phyloP scores from a whole-genome alignment of 2,888 invertebrate species.

The Mesorhabditis belari region DNA sequence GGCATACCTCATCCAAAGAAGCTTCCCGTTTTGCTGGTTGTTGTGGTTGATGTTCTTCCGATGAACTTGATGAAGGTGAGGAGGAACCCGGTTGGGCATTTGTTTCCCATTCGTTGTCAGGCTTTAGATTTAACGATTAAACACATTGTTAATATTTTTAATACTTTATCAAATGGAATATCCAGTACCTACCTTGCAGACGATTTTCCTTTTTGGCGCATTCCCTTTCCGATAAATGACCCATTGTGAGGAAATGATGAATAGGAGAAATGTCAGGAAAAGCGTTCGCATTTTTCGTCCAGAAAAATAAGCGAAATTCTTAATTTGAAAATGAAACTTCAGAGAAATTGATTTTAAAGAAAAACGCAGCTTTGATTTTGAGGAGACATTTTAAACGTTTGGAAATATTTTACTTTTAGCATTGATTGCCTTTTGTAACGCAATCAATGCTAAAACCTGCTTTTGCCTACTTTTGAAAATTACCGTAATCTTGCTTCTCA shows the following conservation, averaged over 20 bases:
- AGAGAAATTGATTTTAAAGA: background rate
- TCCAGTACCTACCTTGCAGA: background rate
- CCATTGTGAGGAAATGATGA: slow-evolving; percentile 17
- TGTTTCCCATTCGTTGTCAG: background rate
- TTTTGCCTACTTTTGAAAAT: too few relatives aligned
- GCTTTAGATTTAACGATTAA: background rate
- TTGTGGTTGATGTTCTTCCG: background rate
- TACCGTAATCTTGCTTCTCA: too few relatives aligned
- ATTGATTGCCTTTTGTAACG: too few relatives aligned
- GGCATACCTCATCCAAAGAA: background rate
- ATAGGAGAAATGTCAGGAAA: slow-evolving; percentile 10
- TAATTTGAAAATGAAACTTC: background rate
- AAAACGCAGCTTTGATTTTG: too few relatives aligned
- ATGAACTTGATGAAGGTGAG: background rate
- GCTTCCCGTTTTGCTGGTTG: too few relatives aligned
- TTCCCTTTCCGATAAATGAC: slow-evolving; percentile 25
- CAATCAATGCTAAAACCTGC: too few relatives aligned
- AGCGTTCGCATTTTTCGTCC: background rate
- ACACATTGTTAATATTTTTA: too few relatives aligned
- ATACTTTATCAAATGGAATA: too few relatives aligned
- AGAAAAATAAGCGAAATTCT: background rate
- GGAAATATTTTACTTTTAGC: too few relatives aligned
- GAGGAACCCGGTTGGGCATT: background rate
- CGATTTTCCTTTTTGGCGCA: background rate
- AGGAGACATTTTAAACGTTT: too few relatives aligned